phyloP scores from a whole-genome alignment of 2,113 vertebrate species.

The Trinectes maculatus region DNA sequence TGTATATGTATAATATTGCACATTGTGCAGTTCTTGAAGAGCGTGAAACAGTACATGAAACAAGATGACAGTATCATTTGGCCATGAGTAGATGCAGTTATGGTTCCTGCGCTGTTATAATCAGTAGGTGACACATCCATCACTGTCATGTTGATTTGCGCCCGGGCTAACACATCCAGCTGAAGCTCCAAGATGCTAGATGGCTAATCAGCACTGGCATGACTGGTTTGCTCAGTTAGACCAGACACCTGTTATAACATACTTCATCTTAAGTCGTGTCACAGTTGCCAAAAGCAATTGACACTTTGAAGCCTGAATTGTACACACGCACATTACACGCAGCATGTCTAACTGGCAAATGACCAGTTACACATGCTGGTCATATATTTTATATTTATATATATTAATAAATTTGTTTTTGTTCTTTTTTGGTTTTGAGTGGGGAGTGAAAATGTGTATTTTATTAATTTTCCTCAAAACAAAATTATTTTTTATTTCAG shows the following conservation, averaged over 20 bases:
- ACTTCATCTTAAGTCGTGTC: conserved; percentile 27
- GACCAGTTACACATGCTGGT: neutral
- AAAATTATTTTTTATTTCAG: neutral
- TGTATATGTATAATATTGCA: no score
- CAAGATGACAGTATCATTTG: neutral
- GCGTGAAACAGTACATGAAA: neutral
- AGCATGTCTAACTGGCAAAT: neutral
- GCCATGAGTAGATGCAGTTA: neutral
- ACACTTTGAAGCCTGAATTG: conserved; percentile 10
- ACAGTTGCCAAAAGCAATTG: conserved; percentile 26
- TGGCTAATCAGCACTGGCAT: conserved; percentile 35
- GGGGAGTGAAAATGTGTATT: no score
- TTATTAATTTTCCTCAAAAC: neutral
- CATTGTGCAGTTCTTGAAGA: neutral
- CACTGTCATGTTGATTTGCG: conserved; percentile 33
- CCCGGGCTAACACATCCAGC: conserved; percentile 8
- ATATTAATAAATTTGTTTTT: neutral
- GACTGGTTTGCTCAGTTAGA: conserved; percentile 26
- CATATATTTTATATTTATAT: no score
- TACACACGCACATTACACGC: neutral
- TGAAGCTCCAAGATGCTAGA: conserved; percentile 1
- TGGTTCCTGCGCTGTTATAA: conserved; percentile 1
- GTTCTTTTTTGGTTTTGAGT: neutral
- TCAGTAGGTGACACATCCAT: conserved; percentile 26
- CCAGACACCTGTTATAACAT: conserved; percentile 7